Base-by-base conservation (phyloP, 2,797 vertebrate genomes). In the Spinibarbus caldwelli region DNA sequence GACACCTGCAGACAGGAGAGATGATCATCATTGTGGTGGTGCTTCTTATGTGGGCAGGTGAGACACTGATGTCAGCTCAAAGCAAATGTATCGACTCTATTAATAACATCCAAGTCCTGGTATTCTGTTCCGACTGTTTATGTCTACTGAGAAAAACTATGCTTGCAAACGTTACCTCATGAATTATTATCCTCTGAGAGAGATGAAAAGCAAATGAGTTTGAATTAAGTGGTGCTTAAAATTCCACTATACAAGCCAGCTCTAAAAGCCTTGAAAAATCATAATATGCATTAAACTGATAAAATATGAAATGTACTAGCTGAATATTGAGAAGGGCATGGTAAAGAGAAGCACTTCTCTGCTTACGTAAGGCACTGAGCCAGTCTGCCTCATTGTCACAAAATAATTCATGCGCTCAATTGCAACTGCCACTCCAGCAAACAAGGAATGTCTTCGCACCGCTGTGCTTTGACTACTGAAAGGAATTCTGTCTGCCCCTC, bases 31-130 rank as follows among this genome's bases (percentile, higher is more conserved):
- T 99, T 0, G 97, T 98, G 91, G 97, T 97, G 78, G 98, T 99
- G 80, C 92, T 99, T 91, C 92, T 99, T 79, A 99, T 99, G 98
- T 99, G 98, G 98, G 98, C 98, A 93, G 98, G 98, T 99, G 85
- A 64, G 88, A 79, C 11, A 23, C 11, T 59, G 3, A 26, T 41
- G 52, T 10, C 57, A 23, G 79, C 2, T 66, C 6, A 9, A 54
- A 54, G 26, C 4, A 34, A 43, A 68, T 41, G 4, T 76, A 43
- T 31, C 9, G 15, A 49, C n/a, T 77, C n/a, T 54, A 38, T 64
- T 79, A 14, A 54, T 78, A 26, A 54, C 21, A n/a, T 59, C 12
- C 66, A 7, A n/a, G n/a, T 83, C 59, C 70, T 14, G 38, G 70
- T 38, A n/a, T 34, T 29, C 15, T 43, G 3, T 26, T 71, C 2